Evolutionary conservation across 2,113 vertebrate species (phyloP).

Genomic region (Orientallactaga bullata): DNA sequence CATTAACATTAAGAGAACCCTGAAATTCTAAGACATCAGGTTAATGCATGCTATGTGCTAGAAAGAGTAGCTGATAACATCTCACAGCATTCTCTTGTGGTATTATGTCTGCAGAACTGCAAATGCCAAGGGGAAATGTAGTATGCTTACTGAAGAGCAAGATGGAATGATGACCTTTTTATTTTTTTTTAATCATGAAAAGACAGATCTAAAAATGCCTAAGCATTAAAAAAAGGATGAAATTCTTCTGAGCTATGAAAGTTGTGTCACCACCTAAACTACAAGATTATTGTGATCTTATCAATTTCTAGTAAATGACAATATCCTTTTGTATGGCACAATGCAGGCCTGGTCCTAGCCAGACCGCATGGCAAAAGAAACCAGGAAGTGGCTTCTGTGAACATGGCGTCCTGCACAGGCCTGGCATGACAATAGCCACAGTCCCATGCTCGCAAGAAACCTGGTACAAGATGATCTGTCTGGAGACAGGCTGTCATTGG

Average conservation of each 20-base stretch:
- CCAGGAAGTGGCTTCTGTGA: no score
- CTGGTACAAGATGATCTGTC: no score
- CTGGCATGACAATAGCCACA: no score
- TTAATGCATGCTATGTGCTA: neutral
- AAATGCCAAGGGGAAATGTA: constrained; percentile 6
- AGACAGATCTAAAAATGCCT: constrained; percentile 37
- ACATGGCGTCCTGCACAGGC: no score
- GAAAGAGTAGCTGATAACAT: neutral
- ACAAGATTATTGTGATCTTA: neutral
- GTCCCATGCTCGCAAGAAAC: no score
- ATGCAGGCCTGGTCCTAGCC: no score
- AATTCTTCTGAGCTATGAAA: constrained; percentile 40
- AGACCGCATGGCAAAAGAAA: no score
- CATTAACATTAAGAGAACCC: constrained; percentile 27
- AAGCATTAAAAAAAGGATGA: neutral
- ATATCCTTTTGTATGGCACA: no score
- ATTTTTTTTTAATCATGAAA: neutral
- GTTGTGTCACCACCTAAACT: neutral
- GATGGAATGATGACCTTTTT: neutral
- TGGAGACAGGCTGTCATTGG: no score
- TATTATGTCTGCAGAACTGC: neutral
- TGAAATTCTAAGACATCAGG: neutral
- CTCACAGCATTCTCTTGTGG: neutral
- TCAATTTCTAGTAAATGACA: constrained; percentile 9
- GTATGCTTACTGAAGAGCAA: neutral